Conservation (phyloP, 2,113 vertebrate genomes). For the Peromyscus polionotus region DNA sequence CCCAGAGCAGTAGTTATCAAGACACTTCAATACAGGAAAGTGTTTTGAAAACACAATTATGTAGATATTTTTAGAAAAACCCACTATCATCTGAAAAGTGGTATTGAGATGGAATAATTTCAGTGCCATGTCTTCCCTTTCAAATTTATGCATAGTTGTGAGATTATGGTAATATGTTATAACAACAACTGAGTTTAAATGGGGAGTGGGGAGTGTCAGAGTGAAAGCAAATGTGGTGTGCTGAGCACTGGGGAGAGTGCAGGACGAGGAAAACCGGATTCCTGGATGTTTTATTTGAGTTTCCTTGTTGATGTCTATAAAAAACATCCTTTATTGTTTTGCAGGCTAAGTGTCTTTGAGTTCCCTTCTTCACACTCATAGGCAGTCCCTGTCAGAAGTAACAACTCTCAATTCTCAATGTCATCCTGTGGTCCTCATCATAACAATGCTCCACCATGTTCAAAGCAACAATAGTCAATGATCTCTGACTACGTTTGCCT, state of each 20-base stretch:
- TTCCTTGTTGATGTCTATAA: not conserved
- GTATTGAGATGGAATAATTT: not conserved
- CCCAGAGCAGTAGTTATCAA: not conserved
- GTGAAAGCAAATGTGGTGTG: not conserved
- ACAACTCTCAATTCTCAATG: not conserved
- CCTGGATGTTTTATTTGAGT: too few species aligned
- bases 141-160: not conserved
- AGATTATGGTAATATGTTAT: not conserved
- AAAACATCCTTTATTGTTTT: not conserved
- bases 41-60: not conserved
- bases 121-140: not conserved
- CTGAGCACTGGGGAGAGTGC: not conserved
- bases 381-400: not conserved
- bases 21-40: not conserved
- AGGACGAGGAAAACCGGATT: not conserved
- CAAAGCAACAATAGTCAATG: not conserved
- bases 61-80: not conserved
- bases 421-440: not conserved
- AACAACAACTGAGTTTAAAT: not conserved
- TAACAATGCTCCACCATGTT: not conserved
- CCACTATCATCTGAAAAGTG: not conserved
- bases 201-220: not conserved
- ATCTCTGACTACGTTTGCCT: not conserved
- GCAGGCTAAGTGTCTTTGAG: not conserved
- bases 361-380: not conserved